These are phyloP conservation scores for Tricholauxania praeusta DNA, from an alignment of 2,888 invertebrate species.

Conservation along the genomic window DNA sequence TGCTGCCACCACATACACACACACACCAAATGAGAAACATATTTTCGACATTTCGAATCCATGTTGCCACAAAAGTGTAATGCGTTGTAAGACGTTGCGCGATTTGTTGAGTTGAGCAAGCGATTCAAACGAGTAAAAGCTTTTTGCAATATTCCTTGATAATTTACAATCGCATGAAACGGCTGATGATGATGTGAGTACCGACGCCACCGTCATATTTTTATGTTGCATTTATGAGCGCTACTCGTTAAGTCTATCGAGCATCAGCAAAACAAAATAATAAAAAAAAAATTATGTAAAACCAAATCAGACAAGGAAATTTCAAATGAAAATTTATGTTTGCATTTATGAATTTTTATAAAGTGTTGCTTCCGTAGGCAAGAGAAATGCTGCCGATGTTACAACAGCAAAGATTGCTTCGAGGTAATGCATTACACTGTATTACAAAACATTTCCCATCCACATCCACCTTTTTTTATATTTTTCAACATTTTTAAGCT, in stretches of 20 bases:
- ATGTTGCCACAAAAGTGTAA: conserved; percentile 51
- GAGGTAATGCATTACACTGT: not conserved
- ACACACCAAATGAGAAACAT: conserved; percentile 56
- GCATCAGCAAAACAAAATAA: conserved; percentile 55
- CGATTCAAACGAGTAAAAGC: conserved; percentile 56
- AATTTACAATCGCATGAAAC: conserved; percentile 55
- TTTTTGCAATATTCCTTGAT: conserved; percentile 66
- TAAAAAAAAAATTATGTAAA: conserved; percentile 31
- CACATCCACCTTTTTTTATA: no score
- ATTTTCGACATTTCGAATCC: conserved; percentile 60
- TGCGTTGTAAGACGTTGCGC: conserved; percentile 61
- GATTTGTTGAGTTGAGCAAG: conserved; percentile 58
- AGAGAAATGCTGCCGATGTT: conserved; percentile 14
- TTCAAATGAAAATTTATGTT: conserved; percentile 66
- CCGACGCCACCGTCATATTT: conserved; percentile 40
- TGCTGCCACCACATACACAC: conserved; percentile 21
- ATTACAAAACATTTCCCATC: no score
- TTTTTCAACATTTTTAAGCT: no score
- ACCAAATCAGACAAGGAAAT: conserved; percentile 44
- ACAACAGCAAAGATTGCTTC: not conserved
- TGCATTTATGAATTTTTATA: conserved; percentile 64
- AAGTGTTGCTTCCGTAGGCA: conserved; percentile 54
- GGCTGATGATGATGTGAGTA: conserved; percentile 34
- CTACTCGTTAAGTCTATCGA: conserved; percentile 49
- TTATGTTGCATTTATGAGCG: no score